Base-by-base conservation (phyloP, 2,797 vertebrate species). In the Parotocinclus haroldoi region DNA sequence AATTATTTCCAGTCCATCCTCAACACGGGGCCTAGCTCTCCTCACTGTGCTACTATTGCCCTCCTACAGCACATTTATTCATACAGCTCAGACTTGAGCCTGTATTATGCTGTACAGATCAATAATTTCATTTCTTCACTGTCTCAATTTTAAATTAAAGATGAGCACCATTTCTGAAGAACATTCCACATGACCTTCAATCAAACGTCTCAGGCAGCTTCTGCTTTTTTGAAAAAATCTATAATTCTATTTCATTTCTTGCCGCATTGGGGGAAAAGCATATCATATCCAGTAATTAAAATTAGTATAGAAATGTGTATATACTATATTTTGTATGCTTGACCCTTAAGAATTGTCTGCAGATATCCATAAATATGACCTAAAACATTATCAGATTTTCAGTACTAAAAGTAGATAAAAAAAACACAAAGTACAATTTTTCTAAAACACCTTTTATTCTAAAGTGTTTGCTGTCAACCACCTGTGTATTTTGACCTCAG, bases 131-230 rank as follows among this genome's bases (percentile, higher is more conserved):
- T 88, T 87, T 84, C 78, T 66, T 79, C 79, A 84, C 79, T 81
- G 82, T 89, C 85, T 89, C 86, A 85, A 76, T 88, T 89, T 90
- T 89, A 85, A 88, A 85, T 88, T 85, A 88, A 87, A 73, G 71
- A 84, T n/a, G n/a, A 27, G 27, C 27, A 27, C 27, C 27, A 27
- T n/a, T n/a, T n/a, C n/a, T 40, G 9, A 9, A 40, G 38, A 5
- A 40, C 38, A 42, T 37, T 77, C 61, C 19, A 44, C 52, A n/a
- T 38, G 56, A 61, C 61, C 64, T 65, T 75, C 75, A 75, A 63
- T 77, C 75, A 68, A 39, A 70, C 7, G 17, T 19, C 10, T 46
- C 42, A 16, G 49, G 9, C 19, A 37, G 37, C 8, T 51, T 49
- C 12, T 49, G 46, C 3, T n/a, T 49, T 49, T 13, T 49, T 49